Evolutionary conservation across 2,888 invertebrate species (phyloP), one percentile per base, ranked within the genome.

Genomic region (Chrysodeixis includens): DNA sequence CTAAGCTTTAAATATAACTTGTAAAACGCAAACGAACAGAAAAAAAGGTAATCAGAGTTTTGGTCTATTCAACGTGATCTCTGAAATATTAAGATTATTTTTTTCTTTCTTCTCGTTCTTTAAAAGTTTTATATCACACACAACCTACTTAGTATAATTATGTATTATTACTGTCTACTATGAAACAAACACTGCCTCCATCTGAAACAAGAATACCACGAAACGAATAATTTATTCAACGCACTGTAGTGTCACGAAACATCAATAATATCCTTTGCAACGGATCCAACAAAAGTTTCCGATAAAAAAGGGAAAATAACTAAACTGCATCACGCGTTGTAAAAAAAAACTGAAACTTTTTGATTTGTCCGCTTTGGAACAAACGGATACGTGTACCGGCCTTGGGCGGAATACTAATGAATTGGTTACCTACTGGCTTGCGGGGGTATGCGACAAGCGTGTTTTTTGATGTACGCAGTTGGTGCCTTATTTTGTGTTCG

Each of bases 381-480:
- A 79, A 77, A 70, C 78, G 70, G 72, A 66, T 77, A 77, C 69
- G n/a, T 65, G 76, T 68, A 71, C 66, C 58, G 61, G 71, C 74
- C 76, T 70, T 78, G 76, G 78, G 66, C 76, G 66, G 88, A 86
- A 88, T 88, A 86, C 86, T 88, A 89, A 88, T 88, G 88, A 88
- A 88, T 86, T 84, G 85, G 85, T 81, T 79, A 83, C 82, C 78
- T 77, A 66, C 71, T 51, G 78, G 76, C 71, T 74, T 65, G 67
- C 60, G 78, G 76, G 74, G 71, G 72, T 71, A 75, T 68, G 62
- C 55, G 72, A 54, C 71, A 74, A 75, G 76, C 71, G 71, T 68
- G 76, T 59, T 60, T 18, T 46, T 58, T 71, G 76, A 62, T 56
- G 68, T 55, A 68, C 64, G 46, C 74, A 74, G 71, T 71, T 75